Percentiles rank a stretch among this genome's conserved stretches.
These are phyloP conservation scores for Seriola rivoliana DNA, from an alignment of 2,113 vertebrate genomes.

Conservation along the genomic window DNA sequence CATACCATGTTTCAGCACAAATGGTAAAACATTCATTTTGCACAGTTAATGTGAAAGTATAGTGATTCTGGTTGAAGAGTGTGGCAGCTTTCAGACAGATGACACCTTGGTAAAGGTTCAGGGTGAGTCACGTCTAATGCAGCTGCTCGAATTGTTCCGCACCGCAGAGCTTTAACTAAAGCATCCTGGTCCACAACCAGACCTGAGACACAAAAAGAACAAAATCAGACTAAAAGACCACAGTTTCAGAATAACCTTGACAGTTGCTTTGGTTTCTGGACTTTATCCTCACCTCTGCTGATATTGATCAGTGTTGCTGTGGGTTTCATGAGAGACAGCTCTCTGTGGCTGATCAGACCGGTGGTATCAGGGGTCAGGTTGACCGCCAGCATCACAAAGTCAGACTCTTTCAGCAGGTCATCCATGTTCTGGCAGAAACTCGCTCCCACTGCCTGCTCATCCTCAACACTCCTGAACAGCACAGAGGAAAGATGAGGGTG, in stretches of 20 bases:
- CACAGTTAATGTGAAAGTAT: too few species aligned
- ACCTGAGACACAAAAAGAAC: conserved; percentile 64
- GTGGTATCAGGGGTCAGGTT: conserved; percentile 65
- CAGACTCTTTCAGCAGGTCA: conserved; percentile 65
- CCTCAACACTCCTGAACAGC: conserved; percentile 53
- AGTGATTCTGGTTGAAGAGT: neutral
- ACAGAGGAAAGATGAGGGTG: neutral
- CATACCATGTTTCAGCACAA: too few species aligned
- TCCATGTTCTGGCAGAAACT: conserved; percentile 66
- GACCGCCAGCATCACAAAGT: conserved; percentile 72
- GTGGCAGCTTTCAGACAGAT: neutral
- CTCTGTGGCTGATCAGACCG: conserved; percentile 65
- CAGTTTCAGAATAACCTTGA: neutral
- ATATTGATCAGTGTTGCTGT: conserved; percentile 79
- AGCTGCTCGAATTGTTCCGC: conserved; percentile 62
- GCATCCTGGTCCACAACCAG: conserved; percentile 84
- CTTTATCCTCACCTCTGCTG: conserved; percentile 65
- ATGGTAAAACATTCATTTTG: too few species aligned
- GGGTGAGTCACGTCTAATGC: conserved; percentile 84
- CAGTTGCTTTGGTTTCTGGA: neutral
- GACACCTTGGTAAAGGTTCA: conserved; percentile 85
- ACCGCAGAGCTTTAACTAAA: conserved; percentile 80
- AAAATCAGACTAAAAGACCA: neutral
- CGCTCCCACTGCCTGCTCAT: conserved; percentile 61
- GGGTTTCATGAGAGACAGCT: conserved; percentile 79